Conservation (phyloP, 2,797 vertebrate genomes). For the Gobio occitaniae region DNA sequence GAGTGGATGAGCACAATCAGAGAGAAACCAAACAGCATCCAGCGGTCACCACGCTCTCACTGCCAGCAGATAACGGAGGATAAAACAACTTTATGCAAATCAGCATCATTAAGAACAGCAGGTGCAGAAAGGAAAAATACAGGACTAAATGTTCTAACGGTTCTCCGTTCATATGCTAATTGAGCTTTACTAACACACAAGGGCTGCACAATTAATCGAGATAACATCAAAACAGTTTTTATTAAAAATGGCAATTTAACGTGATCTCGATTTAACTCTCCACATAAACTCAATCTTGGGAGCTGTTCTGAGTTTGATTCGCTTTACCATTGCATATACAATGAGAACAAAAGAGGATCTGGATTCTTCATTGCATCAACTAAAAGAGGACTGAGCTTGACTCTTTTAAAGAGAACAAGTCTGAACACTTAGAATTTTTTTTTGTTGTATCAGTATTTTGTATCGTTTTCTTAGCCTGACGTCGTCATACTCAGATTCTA, state of each 20-base stretch:
- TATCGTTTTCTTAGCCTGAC: not conserved
- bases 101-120: conserved; percentile 39
- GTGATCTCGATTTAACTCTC: not conserved
- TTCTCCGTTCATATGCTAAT: conserved; percentile 10
- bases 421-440: not conserved
- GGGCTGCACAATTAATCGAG: not conserved
- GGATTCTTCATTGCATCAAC: not conserved
- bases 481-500: too few species aligned
- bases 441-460: not conserved
- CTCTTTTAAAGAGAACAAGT: not conserved
- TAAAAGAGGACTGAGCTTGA: not conserved
- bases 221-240: not conserved
- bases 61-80: conserved; percentile 53
- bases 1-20: conserved; percentile 9
- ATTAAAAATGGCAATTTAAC: not conserved
- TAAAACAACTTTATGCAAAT: conserved; percentile 43
- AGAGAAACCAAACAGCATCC: conserved; percentile 38
- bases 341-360: not conserved
- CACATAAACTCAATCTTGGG: not conserved
- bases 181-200: conserved; percentile 10
- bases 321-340: not conserved
- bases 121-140: conserved; percentile 11
- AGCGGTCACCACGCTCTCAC: conserved; percentile 11
- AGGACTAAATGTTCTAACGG: conserved; percentile 4
- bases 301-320: not conserved